These are phyloP conservation scores for Ptilorrhoa leucosticta DNA, from an alignment of 2,113 vertebrate genomes.

Conservation along the genomic window DNA sequence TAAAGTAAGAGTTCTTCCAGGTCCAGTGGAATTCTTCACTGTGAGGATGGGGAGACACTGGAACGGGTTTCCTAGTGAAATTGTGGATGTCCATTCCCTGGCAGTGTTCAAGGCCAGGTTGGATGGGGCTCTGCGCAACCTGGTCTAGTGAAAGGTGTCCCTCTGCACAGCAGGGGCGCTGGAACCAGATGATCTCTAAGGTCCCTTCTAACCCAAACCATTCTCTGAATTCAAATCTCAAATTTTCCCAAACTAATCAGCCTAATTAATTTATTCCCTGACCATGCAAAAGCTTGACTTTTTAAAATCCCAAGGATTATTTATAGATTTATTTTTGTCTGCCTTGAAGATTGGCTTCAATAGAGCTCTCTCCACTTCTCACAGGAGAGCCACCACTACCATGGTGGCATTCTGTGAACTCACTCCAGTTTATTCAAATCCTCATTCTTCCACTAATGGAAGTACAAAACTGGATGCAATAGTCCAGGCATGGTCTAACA, in stretches of 20 bases:
- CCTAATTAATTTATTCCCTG: not conserved
- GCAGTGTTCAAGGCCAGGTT: not conserved
- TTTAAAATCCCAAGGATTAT: not conserved
- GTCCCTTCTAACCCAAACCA: not conserved
- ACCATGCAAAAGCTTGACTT: not conserved
- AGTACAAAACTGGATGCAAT: not conserved
- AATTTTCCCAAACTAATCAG: not conserved
- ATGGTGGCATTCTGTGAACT: not conserved
- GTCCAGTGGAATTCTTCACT: not conserved
- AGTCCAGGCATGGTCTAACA: not conserved
- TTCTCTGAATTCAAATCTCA: not conserved
- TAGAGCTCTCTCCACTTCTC: not conserved
- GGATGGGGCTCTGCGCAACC: accelerated
- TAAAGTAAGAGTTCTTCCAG: not conserved
- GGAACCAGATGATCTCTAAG: not conserved
- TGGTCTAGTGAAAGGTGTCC: not conserved
- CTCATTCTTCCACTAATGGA: not conserved
- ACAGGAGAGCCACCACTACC: not conserved
- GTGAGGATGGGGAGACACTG: not conserved
- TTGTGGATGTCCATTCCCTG: not conserved
- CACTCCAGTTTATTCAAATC: not conserved
- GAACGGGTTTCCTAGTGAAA: not conserved
- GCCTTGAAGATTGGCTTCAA: not conserved
- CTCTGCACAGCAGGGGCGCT: not conserved
- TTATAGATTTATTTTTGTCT: not conserved